phyloP scores from a whole-genome alignment of 2,797 vertebrate genomes.

The Pseudochromis fuscus region DNA sequence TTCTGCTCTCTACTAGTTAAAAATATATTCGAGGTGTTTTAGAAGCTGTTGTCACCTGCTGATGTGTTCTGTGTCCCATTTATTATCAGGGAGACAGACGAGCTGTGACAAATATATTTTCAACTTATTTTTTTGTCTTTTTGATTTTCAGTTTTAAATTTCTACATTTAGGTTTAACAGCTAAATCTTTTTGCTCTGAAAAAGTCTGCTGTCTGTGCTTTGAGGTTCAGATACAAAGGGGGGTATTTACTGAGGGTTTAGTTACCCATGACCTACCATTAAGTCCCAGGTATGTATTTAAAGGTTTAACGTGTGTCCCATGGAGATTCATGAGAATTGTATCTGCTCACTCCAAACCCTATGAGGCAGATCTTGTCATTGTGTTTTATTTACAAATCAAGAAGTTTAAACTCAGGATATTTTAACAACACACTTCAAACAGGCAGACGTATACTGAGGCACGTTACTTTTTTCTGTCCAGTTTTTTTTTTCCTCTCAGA shows the following conservation, averaged over 20 bases:
- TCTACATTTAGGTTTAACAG: too few relatives aligned
- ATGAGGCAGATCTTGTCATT: neutral
- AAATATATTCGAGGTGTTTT: neutral
- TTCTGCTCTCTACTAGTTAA: slow-evolving; percentile 12
- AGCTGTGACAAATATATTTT: too few relatives aligned
- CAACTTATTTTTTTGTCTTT: too few relatives aligned
- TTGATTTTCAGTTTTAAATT: too few relatives aligned
- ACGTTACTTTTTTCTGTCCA: neutral
- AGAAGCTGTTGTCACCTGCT: neutral
- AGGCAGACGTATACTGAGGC: neutral
- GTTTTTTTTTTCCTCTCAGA: neutral
- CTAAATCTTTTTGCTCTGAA: too few relatives aligned
- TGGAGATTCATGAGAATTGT: neutral
- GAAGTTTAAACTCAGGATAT: too few relatives aligned
- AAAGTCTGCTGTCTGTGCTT: neutral
- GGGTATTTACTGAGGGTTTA: slow-evolving; percentile 16
- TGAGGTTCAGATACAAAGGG: slow-evolving; percentile 7
- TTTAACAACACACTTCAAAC: neutral
- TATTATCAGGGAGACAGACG: too few relatives aligned
- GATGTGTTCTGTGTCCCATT: neutral
- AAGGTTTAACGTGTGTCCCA: neutral
- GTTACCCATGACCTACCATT: neutral
- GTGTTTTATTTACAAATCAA: slow-evolving; percentile 2
- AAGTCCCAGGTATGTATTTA: slow-evolving; percentile 12
- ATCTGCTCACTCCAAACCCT: neutral